These are phyloP conservation scores for Psylliodes chrysocephalus DNA, from an alignment of 2,888 invertebrate species.

Conservation along the genomic window DNA sequence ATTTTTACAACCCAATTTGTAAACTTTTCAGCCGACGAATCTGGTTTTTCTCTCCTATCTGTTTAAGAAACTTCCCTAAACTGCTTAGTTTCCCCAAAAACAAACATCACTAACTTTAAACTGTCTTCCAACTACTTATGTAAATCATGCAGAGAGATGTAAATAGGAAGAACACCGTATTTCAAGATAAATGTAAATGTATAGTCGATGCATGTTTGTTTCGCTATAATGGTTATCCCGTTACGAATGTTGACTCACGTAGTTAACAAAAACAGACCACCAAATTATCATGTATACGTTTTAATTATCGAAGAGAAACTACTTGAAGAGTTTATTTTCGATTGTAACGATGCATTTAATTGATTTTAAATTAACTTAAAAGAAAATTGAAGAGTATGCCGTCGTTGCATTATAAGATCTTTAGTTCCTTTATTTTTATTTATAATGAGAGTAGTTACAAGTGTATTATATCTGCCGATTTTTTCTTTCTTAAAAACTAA, in stretches of 20 bases:
- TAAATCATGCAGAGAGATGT: constrained; percentile 2
- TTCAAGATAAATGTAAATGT: constrained; percentile 13
- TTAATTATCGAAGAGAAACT: no score
- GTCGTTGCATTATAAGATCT: no score
- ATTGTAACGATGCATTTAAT: no score
- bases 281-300: background rate
- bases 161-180: background rate
- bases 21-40: background rate
- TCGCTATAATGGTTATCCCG: background rate
- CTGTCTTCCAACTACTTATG: background rate
- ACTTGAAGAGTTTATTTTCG: no score
- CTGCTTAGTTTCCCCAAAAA: background rate
- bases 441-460: no score
- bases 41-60: background rate
- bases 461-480: no score
- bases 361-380: no score
- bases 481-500: no score
- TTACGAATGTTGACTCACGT: constrained; percentile 4
- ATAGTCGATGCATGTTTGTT: background rate
- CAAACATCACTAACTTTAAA: background rate
- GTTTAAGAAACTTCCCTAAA: background rate
- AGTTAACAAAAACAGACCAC: constrained; percentile 12
- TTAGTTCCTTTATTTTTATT: no score
- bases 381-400: no score
- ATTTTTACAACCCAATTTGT: background rate